These are phyloP conservation scores for Anguilla obscura DNA, from an alignment of 2,797 vertebrate genomes.

Conservation along the genomic window DNA sequence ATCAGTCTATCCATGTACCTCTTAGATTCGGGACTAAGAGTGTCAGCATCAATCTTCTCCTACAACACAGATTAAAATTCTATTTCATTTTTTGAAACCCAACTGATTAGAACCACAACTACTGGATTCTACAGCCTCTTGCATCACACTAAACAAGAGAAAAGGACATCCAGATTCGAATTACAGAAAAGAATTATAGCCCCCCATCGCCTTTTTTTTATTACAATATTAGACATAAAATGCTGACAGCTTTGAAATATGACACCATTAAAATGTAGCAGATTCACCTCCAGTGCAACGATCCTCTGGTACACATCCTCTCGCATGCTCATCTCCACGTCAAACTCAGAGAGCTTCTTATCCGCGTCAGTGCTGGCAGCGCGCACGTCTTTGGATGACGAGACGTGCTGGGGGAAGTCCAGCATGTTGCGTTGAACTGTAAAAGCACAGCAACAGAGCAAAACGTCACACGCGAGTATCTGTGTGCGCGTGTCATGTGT, in stretches of 20 bases:
- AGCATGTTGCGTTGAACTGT: constrained; percentile 89
- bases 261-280: not conserved
- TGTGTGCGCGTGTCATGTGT: not conserved
- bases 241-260: not conserved
- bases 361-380: constrained; percentile 88
- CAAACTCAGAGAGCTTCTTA: constrained; percentile 91
- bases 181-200: not conserved
- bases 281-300: constrained; percentile 85
- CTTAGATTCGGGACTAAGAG: constrained; percentile 74
- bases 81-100: too few relatives aligned
- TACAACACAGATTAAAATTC: constrained; percentile 49
- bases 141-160: not conserved
- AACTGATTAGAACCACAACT: not conserved
- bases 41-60: constrained; percentile 70
- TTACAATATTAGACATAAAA: not conserved
- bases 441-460: not conserved
- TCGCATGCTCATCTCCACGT: constrained; percentile 98
- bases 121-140: not conserved
- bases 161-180: not conserved
- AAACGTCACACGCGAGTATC: not conserved
- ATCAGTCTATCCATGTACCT: constrained; percentile 89
- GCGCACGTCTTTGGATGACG: constrained; percentile 82
- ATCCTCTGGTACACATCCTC: constrained; percentile 91
- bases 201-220: not conserved
- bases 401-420: constrained; percentile 95